Percentiles rank a stretch among this genome's conserved stretches.
Evolutionary conservation across 2,113 vertebrate genomes (phyloP).

Genomic region (Orthonyx spaldingii): DNA sequence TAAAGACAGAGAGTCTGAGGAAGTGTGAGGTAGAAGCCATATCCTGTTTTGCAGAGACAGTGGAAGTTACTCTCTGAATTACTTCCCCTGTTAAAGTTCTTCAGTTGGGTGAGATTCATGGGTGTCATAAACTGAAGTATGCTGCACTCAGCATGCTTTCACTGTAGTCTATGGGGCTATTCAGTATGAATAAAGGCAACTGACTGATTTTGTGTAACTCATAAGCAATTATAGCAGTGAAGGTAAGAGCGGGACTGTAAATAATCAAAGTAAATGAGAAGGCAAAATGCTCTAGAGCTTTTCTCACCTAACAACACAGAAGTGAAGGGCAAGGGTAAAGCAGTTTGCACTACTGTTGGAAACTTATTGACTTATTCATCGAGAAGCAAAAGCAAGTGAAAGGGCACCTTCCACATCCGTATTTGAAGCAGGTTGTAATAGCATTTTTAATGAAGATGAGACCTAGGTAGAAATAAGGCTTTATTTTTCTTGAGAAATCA

Average conservation of each 20-base stretch:
- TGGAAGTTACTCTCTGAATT: conserved; percentile 4
- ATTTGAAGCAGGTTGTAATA: conserved; percentile 2
- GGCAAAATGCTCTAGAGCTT: conserved; percentile 18
- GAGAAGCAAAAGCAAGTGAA: conserved; percentile 15
- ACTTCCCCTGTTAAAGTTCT: neutral
- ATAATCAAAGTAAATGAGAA: conserved; percentile 40
- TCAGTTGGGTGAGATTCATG: neutral
- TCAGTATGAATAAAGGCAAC: conserved; percentile 4
- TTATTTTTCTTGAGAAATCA: conserved; percentile 25
- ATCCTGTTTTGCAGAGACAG: conserved; percentile 12
- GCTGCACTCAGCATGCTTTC: neutral
- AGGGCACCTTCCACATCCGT: conserved; percentile 30
- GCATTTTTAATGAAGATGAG: conserved; percentile 22
- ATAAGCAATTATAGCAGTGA: conserved; percentile 1
- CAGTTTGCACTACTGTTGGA: neutral
- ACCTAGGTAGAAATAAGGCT: neutral
- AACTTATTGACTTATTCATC: conserved; percentile 19
- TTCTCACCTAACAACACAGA: neutral
- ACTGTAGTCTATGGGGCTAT: neutral
- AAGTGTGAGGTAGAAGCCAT: neutral
- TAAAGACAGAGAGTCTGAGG: neutral
- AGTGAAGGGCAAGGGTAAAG: conserved; percentile 11
- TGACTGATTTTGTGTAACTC: conserved; percentile 22
- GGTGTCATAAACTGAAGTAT: neutral
- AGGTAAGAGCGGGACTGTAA: conserved; percentile 10